Conservation (phyloP, 2,888 invertebrate genomes). For the Sarcophaga rosellei region DNA sequence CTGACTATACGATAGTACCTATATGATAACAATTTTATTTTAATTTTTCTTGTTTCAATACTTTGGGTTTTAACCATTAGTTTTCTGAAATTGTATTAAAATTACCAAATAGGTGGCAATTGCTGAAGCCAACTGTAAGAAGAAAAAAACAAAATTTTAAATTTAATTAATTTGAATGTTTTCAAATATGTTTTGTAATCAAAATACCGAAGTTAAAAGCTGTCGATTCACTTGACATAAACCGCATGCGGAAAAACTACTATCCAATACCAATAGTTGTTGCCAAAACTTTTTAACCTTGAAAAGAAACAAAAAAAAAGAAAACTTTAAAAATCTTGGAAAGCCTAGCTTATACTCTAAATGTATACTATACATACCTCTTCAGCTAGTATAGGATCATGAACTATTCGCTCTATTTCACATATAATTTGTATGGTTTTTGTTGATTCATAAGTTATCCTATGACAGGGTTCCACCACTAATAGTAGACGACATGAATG, state of each 20-base stretch:
- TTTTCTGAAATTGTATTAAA: constrained; percentile 83
- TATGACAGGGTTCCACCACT: constrained; percentile 83
- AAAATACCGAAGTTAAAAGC: constrained; percentile 83
- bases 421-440: constrained; percentile 82
- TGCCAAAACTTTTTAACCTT: constrained; percentile 80
- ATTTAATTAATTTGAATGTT: constrained; percentile 20
- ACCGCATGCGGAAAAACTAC: constrained; percentile 83
- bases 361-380: constrained; percentile 76
- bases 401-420: constrained; percentile 79
- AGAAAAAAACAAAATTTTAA: constrained; percentile 25
- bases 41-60: not conserved
- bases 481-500: constrained; percentile 82
- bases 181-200: not conserved
- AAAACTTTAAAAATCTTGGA: not conserved
- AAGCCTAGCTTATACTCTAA: not conserved
- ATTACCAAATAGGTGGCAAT: constrained; percentile 83
- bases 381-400: constrained; percentile 78
- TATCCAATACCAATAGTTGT: constrained; percentile 77
- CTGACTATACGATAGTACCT: not conserved
- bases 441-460: constrained; percentile 81
- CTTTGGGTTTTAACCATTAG: constrained; percentile 79
- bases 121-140: constrained; percentile 82
- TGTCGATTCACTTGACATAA: constrained; percentile 82
- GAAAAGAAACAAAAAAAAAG: not conserved
- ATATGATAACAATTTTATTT: not conserved